phyloP scores from a whole-genome alignment of 2,888 invertebrate species.

The Mayetiola destructor region DNA sequence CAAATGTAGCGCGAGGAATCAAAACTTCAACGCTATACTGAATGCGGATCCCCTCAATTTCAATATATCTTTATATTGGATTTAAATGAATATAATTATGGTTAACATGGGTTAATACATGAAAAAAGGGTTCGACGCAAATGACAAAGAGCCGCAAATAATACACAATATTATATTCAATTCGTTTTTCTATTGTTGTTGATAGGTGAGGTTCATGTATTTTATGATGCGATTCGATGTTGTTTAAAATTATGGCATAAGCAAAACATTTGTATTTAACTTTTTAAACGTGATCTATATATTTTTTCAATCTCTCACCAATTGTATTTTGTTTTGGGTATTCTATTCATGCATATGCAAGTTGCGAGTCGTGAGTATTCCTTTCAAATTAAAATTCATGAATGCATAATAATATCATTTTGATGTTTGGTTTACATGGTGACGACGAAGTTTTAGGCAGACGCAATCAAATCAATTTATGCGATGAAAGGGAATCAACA shows the following conservation, averaged over 20 bases:
- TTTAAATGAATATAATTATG: conserved; percentile 12
- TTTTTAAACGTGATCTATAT: too few species aligned
- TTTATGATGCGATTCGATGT: background rate
- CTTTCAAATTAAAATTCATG: background rate
- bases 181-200: background rate
- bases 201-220: background rate
- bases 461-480: too few species aligned
- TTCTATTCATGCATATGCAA: conserved; percentile 4
- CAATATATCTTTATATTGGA: conserved; percentile 3
- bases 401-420: conserved; percentile 8
- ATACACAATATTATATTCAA: background rate
- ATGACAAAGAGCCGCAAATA: background rate
- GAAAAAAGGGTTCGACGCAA: background rate
- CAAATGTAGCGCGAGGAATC: too few species aligned
- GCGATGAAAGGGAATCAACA: background rate
- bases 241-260: conserved; percentile 7
- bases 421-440: background rate
- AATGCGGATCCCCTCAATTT: too few species aligned
- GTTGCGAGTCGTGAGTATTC: too few species aligned
- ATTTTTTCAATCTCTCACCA: too few species aligned
- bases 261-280: conserved; percentile 7
- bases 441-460: background rate
- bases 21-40: too few species aligned
- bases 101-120: conserved; percentile 6
- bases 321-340: too few species aligned